Evolutionary conservation across 2,113 vertebrate species (phyloP).

Genomic region (Paradoxurus hermaphroditus): DNA sequence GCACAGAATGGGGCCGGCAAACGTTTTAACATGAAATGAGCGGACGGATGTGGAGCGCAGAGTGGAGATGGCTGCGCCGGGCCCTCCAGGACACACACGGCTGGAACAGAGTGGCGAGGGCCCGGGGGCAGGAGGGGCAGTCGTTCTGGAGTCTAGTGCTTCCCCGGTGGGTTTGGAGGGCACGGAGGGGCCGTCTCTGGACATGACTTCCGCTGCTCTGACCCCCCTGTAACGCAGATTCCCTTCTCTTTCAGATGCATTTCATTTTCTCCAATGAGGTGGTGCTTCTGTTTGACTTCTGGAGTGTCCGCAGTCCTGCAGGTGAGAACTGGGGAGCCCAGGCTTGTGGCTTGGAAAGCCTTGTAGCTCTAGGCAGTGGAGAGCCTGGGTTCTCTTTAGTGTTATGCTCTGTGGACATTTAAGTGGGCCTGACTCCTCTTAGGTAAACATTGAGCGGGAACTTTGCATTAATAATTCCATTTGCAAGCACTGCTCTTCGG

Average conservation of each 20-base stretch:
- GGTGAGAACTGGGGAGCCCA: constrained; percentile 81
- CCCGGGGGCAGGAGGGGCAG: not conserved
- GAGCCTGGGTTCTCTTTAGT: not conserved
- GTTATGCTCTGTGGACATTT: not conserved
- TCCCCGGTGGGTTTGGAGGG: not conserved
- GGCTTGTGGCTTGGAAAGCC: not conserved
- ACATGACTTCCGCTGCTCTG: not conserved
- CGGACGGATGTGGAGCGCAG: not conserved
- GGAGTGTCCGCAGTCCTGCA: constrained; percentile 89
- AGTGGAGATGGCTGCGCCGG: not conserved
- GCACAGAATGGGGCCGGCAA: not conserved
- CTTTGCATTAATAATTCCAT: not conserved
- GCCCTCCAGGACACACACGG: not conserved
- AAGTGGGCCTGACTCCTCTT: not conserved
- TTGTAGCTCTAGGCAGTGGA: not conserved
- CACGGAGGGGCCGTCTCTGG: too few species aligned
- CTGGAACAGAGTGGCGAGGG: not conserved
- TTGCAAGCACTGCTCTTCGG: not conserved
- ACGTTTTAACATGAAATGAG: not conserved
- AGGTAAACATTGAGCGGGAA: not conserved
- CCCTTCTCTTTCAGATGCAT: constrained; percentile 88
- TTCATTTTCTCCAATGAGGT: constrained; percentile 89
- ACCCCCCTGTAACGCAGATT: not conserved
- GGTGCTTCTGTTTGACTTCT: constrained; percentile 95
- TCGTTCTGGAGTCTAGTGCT: not conserved